A percentile compares a stretch with the other conserved stretches of the same genome.
These are phyloP conservation scores for Drosophila repleta DNA, from an alignment of 1,140 invertebrate species.

Conservation along the genomic window DNA sequence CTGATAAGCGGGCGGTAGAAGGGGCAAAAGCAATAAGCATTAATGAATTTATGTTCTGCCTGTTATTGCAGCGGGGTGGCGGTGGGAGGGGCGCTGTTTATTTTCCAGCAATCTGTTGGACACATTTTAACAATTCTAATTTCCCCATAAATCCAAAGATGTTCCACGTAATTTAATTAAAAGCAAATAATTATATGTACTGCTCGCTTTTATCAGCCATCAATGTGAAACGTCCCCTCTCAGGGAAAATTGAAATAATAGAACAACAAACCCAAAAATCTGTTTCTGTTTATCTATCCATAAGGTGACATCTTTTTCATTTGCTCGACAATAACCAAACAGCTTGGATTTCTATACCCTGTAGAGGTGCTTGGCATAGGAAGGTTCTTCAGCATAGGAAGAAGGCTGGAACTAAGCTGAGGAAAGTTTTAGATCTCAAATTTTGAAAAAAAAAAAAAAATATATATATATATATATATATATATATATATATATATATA, in stretches of 20 bases:
- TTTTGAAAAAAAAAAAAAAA: too few species aligned
- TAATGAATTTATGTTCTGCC: conserved; percentile 72
- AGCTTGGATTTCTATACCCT: conserved; percentile 27
- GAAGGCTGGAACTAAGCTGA: too few species aligned
- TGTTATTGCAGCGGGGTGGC: background rate
- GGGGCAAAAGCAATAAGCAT: conserved; percentile 13
- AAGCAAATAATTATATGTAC: conserved; percentile 68
- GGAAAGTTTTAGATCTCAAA: too few species aligned
- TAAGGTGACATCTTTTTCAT: conserved; percentile 73
- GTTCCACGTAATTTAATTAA: conserved; percentile 74
- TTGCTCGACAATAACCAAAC: conserved; percentile 45
- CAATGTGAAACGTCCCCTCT: background rate
- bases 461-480: too few species aligned
- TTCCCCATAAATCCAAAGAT: conserved; percentile 62
- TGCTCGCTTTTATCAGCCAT: conserved; percentile 9
- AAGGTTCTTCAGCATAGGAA: too few species aligned
- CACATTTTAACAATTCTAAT: conserved; percentile 78
- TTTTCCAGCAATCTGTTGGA: conserved; percentile 41
- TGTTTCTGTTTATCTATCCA: conserved; percentile 20
- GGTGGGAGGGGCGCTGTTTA: background rate
- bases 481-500: too few species aligned
- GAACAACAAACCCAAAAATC: background rate
- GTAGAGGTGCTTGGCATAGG: background rate
- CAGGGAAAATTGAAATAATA: background rate
- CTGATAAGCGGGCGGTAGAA: conserved; percentile 49